Base-by-base conservation (phyloP, 2,113 vertebrate species). In the Telmatochromis brichardi region DNA sequence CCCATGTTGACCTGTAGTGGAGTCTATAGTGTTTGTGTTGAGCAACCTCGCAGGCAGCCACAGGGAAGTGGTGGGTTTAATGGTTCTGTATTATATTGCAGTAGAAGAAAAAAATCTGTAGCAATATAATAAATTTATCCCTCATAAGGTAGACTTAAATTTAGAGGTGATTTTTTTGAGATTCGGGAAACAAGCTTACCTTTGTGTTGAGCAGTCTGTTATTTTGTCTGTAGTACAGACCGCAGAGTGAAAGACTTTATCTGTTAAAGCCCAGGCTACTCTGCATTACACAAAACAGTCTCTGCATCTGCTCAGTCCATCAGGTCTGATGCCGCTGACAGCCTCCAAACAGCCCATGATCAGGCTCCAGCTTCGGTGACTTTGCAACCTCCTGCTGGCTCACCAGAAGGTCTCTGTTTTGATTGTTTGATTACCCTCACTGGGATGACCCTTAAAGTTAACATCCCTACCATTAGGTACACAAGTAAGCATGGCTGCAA, bases 371-470 rank as follows among this genome's bases (percentile, higher is more conserved):
- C 33, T 63, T 45, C 13, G 58, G 83, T 42, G 58, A 37, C 76
- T 33, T 53, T 63, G 53, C 5, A 42, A 84, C 82, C 88, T 81
- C 95, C 96, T 79, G 87, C 94, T 83, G 94, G 83, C 91, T 63
- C 92, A 93, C 93, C 96, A 97, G 90, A 96, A 96, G 95, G 95
- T 47, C 91, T 81, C 7, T 96, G 95, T 96, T 96, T 94, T 95
- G 50, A 94, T 88, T 95, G 82, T 68, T 37, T 83, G 86, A 90
- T 94, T 92, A 84, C 28, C 87, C 89, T 93, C 91, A 55, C 35
- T 68, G 88, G 81, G 63, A 73, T 90, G 91, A 93, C 73, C 92
- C 85, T 88, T 87, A 94, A 87, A 93, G 93, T 86, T 90, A 94
- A 94, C 90, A 94, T 88, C 87, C 89, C 50, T 82, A 84, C 87